Base-by-base conservation (phyloP, 2,888 invertebrate genomes). In the Chorisops tibialis region DNA sequence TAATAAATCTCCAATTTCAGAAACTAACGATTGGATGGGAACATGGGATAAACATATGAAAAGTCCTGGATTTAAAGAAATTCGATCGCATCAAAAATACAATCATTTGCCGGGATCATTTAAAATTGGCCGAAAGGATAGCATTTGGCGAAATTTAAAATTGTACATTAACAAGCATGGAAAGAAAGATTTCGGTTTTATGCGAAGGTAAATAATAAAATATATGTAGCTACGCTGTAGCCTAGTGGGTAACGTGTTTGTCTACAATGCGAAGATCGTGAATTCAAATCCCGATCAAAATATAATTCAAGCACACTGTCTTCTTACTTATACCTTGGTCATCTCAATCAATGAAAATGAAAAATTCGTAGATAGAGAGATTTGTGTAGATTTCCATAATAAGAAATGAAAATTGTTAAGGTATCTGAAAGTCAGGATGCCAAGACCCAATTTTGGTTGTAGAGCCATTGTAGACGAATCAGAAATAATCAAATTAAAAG, bases 21-120 rank as follows among this genome's bases (percentile, higher is more conserved):
- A 91, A 79, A 89, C 90, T 3, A 87, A 87, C 60, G 90, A 92
- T 69, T 98, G 97, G 96, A 81, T 92, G 70, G 97, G 96, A 3
- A 93, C 93, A 65, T 99, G 97, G 96, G 97, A 97, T 52, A 95
- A 96, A 75, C 96, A 98, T 75, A 91, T 97, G 90, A 96, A 96
- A 74, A 92, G 94, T 1, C 82, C 87, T 1, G 87, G 89, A 79
- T 98, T 96, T 77, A 86, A 87, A 72, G 85, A 86, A 0, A 80
- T 92, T 65, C 88, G 91, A 70, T 92, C 93, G 64, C 89, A 88
- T 59, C 97, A 97, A 77, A 97, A 97, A 80, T 87, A 98, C 70
- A 99, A 99, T 76, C 99, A 99, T 75, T 93, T 96, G 74, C 97
- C 99, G 0, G 98, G 97, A 0, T 94, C 96, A 2, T 99, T 97